Percentiles rank a stretch among this genome's conserved stretches.
Conservation (phyloP, 2,888 invertebrate species). For the Branchipolynoe longqiensis region DNA sequence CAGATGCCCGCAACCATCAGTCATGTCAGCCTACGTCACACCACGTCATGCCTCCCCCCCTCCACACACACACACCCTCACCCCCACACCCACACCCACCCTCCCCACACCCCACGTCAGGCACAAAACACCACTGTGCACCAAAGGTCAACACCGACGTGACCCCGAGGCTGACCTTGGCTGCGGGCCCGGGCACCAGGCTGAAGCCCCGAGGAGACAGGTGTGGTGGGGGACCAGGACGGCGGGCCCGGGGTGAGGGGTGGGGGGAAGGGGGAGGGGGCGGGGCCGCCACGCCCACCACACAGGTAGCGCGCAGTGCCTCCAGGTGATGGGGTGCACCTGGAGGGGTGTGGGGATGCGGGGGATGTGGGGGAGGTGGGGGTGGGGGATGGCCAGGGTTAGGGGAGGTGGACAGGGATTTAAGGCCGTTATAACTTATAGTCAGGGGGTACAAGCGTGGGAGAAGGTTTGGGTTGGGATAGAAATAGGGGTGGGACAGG, state of each 20-base stretch:
- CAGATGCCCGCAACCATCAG: neutral
- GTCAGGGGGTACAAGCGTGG: too few species aligned
- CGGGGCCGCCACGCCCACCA: neutral
- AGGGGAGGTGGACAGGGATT: neutral
- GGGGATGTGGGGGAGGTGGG: too few species aligned
- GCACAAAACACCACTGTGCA: too few species aligned
- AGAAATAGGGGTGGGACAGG: neutral
- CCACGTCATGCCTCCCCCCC: neutral
- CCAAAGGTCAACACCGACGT: neutral
- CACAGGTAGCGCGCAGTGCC: neutral
- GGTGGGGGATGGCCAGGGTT: neutral
- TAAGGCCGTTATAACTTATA: too few species aligned
- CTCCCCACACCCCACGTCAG: too few species aligned
- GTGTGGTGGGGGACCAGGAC: conserved; percentile 2
- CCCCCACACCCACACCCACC: neutral
- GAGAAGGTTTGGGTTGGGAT: too few species aligned
- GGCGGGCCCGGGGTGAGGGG: neutral
- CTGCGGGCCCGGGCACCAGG: neutral
- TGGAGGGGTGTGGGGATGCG: too few species aligned
- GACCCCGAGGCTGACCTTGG: conserved; percentile 14
- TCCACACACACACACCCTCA: neutral
- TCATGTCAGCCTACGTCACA: conserved; percentile 24
- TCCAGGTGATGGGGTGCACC: conserved; percentile 13
- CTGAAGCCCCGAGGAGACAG: conserved; percentile 7
- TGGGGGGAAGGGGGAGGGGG: neutral